phyloP scores from a whole-genome alignment of 2,797 vertebrate genomes.

The Mormyrus proboscirostris region DNA sequence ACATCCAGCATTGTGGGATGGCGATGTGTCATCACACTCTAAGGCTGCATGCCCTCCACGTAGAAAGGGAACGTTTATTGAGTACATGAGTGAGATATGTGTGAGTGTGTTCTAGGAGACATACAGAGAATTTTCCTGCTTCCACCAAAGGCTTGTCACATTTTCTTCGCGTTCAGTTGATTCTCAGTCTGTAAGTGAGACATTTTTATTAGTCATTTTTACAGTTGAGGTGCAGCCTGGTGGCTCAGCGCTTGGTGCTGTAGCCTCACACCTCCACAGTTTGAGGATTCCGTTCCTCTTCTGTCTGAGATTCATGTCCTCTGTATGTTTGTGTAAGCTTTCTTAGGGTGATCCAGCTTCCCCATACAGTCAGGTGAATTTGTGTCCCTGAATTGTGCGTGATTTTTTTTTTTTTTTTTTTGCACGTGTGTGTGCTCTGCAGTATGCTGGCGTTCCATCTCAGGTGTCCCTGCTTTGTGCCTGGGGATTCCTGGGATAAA shows the following conservation, averaged over 20 bases:
- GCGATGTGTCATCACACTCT: neutral
- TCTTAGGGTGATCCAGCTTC: neutral
- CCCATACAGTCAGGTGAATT: neutral
- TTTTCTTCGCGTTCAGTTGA: neutral
- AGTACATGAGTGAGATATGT: neutral
- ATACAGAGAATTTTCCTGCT: neutral
- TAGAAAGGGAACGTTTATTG: neutral
- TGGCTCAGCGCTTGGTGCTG: neutral
- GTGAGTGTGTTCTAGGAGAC: neutral
- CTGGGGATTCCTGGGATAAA: neutral
- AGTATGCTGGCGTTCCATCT: neutral
- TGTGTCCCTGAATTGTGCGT: neutral
- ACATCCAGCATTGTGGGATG: neutral
- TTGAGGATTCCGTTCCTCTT: neutral
- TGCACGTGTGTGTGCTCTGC: neutral
- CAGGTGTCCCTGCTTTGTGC: neutral
- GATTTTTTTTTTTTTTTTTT: neutral
- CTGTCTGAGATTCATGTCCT: neutral
- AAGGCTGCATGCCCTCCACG: neutral
- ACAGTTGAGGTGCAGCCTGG: neutral
- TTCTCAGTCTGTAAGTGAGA: neutral
- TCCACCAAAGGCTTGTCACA: neutral
- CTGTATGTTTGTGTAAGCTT: neutral
- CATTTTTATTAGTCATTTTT: slow-evolving; percentile 13
- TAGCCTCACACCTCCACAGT: neutral